These are phyloP conservation scores for Calvadosia cruxmelitensis DNA, from an alignment of 30 jellyfish, hydroid and myxozoan species.

Conservation along the genomic window DNA sequence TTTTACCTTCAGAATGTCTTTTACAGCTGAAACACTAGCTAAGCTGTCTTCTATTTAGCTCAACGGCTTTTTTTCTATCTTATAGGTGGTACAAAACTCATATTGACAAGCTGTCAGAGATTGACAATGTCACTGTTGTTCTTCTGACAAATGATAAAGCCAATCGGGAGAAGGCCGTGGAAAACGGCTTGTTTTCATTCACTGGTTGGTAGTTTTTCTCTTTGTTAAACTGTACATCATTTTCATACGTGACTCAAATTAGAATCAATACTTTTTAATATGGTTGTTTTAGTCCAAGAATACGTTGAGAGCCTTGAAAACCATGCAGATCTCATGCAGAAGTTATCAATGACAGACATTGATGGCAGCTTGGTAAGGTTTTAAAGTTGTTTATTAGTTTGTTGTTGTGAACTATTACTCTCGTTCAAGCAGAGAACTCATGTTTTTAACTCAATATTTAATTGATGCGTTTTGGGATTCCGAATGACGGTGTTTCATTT, in stretches of 20 bases:
- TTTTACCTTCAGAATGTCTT: too few species aligned
- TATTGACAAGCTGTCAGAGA: conserved; percentile 24
- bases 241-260: too few species aligned
- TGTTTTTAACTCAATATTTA: too few species aligned
- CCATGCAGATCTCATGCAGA: conserved; percentile 54
- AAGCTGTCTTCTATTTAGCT: too few species aligned
- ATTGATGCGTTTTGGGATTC: too few species aligned
- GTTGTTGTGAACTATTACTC: too few species aligned
- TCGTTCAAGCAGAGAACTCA: too few species aligned
- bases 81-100: conserved; percentile 81
- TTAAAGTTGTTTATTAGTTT: too few species aligned
- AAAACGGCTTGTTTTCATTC: conserved; percentile 56
- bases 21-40: too few species aligned
- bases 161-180: conserved; percentile 54
- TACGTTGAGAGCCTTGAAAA: conserved; percentile 64
- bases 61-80: too few species aligned
- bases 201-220: conserved; percentile 40
- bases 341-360: conserved; percentile 42
- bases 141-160: conserved; percentile 63
- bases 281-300: conserved; percentile 75
- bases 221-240: not conserved
- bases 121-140: conserved; percentile 45
- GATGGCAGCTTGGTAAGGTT: not conserved
- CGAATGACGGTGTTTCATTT: too few species aligned
- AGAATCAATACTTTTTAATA: too few species aligned